phyloP scores from a whole-genome alignment of 2,113 vertebrate species.

The Coreoperca whiteheadi region DNA sequence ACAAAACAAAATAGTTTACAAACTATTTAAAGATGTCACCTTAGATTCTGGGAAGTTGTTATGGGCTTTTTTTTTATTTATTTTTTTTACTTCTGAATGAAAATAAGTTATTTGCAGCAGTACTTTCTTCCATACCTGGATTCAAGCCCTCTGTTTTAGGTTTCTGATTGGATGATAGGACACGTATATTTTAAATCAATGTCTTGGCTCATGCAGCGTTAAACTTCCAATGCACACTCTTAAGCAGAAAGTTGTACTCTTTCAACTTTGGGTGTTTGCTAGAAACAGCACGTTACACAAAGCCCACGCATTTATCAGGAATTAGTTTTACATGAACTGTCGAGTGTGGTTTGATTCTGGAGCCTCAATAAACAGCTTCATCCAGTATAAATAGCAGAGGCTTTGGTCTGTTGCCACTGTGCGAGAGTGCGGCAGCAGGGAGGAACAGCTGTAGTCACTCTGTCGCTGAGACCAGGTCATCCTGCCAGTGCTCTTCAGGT shows the following conservation, averaged over 20 bases:
- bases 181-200: background rate
- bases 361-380: slow-evolving; percentile 54
- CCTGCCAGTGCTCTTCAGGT: slow-evolving; percentile 12
- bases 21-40: too few relatives aligned
- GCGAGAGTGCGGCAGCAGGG: slow-evolving; percentile 47
- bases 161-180: background rate
- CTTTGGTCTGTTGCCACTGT: slow-evolving; percentile 65
- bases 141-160: background rate
- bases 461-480: slow-evolving; percentile 50
- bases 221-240: background rate
- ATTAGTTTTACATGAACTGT: slow-evolving; percentile 32
- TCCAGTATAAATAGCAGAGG: slow-evolving; percentile 70
- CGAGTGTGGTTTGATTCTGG: slow-evolving; percentile 50
- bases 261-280: slow-evolving; percentile 9
- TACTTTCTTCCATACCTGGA: background rate
- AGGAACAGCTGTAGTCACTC: slow-evolving; percentile 68
- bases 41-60: too few relatives aligned
- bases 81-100: too few relatives aligned
- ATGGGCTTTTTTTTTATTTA: too few relatives aligned
- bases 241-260: background rate
- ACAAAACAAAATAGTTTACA: too few relatives aligned
- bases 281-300: background rate
- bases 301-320: background rate
- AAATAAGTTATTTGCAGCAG: background rate
- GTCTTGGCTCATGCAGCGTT: background rate